A percentile compares a stretch with the other conserved stretches of the same genome.
Evolutionary conservation across 2,113 vertebrate species (phyloP).

Genomic region (Diadophis punctatus): DNA sequence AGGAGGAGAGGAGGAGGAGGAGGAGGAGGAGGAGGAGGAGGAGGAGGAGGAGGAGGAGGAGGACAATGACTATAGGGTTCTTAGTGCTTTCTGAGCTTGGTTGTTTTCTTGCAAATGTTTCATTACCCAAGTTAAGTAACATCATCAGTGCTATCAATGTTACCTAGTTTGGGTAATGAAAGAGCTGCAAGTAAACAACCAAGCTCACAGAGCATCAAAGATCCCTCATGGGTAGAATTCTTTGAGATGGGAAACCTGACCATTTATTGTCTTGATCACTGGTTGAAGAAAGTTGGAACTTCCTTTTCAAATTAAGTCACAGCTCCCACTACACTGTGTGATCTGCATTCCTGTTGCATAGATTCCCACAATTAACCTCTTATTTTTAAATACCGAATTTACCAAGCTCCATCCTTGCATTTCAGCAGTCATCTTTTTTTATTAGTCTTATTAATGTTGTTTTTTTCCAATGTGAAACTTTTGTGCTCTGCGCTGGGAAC

Average conservation of each 20-base stretch:
- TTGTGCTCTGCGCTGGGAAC: constrained; percentile 4
- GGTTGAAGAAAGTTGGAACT: background rate
- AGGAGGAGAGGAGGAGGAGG: no score
- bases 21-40: no score
- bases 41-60: no score
- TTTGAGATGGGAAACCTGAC: background rate
- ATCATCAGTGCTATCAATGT: background rate
- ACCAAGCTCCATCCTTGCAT: background rate
- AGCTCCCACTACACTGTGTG: background rate
- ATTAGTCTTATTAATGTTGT: background rate
- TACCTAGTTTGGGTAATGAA: background rate
- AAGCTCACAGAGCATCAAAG: background rate
- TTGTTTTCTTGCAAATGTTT: background rate
- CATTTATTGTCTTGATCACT: background rate
- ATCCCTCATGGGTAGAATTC: background rate
- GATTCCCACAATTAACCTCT: background rate
- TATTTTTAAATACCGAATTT: background rate
- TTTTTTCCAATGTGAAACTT: background rate
- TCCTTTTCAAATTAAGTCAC: background rate
- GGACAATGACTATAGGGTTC: background rate
- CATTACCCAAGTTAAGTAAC: background rate
- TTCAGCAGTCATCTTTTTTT: background rate
- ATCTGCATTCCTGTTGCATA: background rate
- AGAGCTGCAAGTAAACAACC: background rate
- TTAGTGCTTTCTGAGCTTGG: background rate